A percentile compares a stretch with the other conserved stretches of the same genome.
phyloP scores from a whole-genome alignment of 2,113 vertebrate genomes.

The Urocitellus parryii region DNA sequence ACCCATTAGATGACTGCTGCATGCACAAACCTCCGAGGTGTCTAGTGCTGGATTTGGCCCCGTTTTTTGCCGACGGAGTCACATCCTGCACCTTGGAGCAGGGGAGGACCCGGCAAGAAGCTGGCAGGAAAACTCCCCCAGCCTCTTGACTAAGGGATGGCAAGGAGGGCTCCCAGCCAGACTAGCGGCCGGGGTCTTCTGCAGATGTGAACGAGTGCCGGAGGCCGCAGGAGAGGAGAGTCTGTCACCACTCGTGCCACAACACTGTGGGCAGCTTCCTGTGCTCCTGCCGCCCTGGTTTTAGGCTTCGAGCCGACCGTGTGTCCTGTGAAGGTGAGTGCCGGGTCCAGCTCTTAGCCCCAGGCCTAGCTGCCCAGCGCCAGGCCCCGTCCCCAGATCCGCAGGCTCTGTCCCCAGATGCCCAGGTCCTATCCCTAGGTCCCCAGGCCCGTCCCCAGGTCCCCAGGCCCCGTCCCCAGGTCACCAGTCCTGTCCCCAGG shows the following conservation, averaged over 20 bases:
- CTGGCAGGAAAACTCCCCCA: neutral
- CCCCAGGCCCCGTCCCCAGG: too few relatives aligned
- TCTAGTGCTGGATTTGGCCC: neutral
- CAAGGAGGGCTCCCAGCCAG: neutral
- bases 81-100: neutral
- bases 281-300: conserved; percentile 88
- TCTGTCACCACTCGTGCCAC: conserved; percentile 89
- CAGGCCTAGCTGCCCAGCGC: accelerated
- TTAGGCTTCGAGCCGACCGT: conserved; percentile 84
- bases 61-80: neutral
- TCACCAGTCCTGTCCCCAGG: neutral
- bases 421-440: neutral
- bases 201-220: conserved; percentile 90
- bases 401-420: neutral
- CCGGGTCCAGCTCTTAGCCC: neutral
- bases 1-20: neutral
- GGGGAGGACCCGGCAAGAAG: neutral
- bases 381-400: neutral
- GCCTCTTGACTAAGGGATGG: neutral
- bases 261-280: conserved; percentile 89
- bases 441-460: neutral
- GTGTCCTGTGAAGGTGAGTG: conserved; percentile 88
- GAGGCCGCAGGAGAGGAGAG: conserved; percentile 75
- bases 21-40: neutral
- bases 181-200: neutral